Evolutionary conservation across 2,113 vertebrate genomes (phyloP).

Genomic region (Notechis scutatus): DNA sequence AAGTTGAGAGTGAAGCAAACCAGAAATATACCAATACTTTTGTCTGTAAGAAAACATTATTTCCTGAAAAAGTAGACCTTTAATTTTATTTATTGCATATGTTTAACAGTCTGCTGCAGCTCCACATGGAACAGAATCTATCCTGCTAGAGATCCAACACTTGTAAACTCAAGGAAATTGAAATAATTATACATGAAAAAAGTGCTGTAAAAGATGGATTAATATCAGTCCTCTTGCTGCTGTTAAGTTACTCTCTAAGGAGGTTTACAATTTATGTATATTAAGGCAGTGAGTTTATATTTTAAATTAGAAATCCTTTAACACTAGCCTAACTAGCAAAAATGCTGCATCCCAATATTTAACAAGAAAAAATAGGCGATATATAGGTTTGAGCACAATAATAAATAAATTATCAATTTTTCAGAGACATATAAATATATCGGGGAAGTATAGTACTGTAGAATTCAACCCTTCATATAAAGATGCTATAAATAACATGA

Average conservation of each 20-base stretch:
- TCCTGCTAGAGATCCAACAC: neutral
- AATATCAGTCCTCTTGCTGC: neutral
- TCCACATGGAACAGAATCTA: neutral
- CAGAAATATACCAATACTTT: constrained; percentile 44
- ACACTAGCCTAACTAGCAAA: neutral
- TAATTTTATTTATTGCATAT: constrained; percentile 25
- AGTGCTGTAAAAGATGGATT: neutral
- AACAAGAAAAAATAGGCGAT: neutral
- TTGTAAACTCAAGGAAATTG: neutral
- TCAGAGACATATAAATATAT: neutral
- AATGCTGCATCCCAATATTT: neutral
- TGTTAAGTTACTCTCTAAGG: neutral
- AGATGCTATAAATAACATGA: constrained; percentile 52
- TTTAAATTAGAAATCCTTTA: neutral
- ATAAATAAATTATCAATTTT: neutral
- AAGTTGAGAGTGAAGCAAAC: constrained; percentile 44
- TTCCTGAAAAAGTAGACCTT: constrained; percentile 53
- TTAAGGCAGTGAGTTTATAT: neutral
- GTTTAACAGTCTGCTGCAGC: neutral
- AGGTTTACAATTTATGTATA: neutral
- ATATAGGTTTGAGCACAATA: neutral
- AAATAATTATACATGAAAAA: neutral
- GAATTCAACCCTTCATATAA: neutral
- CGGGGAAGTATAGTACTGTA: neutral
- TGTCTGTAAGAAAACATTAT: constrained; percentile 50